Evolutionary conservation across 2,888 invertebrate species (phyloP).

Genomic region (Ramazzottius varieornatus): DNA sequence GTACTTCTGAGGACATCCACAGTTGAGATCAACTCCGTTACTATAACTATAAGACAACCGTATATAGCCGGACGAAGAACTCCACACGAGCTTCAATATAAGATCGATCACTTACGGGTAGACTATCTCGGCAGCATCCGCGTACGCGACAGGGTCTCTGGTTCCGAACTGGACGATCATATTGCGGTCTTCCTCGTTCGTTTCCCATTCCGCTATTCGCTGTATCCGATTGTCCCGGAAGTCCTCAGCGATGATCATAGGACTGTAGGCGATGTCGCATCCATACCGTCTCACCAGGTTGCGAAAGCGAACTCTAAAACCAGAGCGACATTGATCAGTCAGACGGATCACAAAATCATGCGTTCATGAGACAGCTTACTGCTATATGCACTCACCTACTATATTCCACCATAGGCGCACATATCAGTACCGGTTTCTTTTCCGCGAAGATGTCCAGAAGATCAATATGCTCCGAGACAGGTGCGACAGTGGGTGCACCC

Average conservation of each 20-base stretch:
- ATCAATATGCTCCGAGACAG: neutral
- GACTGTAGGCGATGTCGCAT: neutral
- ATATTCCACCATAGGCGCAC: slow-evolving; percentile 1
- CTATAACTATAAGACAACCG: neutral
- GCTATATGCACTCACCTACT: neutral
- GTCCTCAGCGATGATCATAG: slow-evolving; percentile 1
- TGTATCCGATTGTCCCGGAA: neutral
- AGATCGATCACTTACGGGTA: neutral
- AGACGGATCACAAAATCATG: neutral
- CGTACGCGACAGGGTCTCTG: neutral
- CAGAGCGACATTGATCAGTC: neutral
- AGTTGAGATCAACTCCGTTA: slow-evolving; percentile 2
- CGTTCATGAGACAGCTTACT: neutral
- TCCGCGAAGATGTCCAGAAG: neutral
- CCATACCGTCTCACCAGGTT: neutral
- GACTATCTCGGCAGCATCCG: neutral
- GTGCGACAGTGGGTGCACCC: neutral
- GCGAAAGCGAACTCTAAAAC: neutral
- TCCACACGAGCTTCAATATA: neutral
- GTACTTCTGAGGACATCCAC: slow-evolving; percentile 2
- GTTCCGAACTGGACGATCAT: neutral
- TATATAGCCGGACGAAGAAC: neutral
- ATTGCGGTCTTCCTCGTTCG: neutral
- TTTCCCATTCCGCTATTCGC: neutral
- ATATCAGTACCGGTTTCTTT: neutral